These are phyloP conservation scores for Iselma pallidipennis DNA, from an alignment of 2,888 invertebrate species.

Conservation along the genomic window DNA sequence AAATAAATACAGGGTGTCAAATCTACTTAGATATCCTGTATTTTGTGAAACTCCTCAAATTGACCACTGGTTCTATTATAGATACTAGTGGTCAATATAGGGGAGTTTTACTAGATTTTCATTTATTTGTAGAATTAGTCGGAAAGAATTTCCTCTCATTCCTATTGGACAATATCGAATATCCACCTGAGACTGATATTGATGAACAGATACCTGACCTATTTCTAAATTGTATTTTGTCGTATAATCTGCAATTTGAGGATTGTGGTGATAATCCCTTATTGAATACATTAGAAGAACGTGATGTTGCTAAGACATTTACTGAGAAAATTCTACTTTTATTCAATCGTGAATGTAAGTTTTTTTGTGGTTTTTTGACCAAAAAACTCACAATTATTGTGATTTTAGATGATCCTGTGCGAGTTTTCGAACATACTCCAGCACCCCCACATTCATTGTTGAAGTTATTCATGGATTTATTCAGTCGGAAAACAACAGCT, in stretches of 20 bases:
- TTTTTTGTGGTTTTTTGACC: neutral
- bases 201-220: slow-evolving; percentile 85
- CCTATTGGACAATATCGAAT: slow-evolving; percentile 80
- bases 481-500: slow-evolving; percentile 77
- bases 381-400: slow-evolving; percentile 10
- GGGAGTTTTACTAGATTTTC: no score
- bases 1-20: slow-evolving; percentile 6
- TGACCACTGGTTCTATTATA: no score
- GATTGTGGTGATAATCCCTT: slow-evolving; percentile 70
- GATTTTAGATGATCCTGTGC: slow-evolving; percentile 80
- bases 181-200: slow-evolving; percentile 76
- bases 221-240: slow-evolving; percentile 80
- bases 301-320: slow-evolving; percentile 79
- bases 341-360: slow-evolving; percentile 85
- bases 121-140: slow-evolving; percentile 89
- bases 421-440: slow-evolving; percentile 81
- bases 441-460: slow-evolving; percentile 83
- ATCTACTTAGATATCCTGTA: neutral
- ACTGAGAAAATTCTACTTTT: slow-evolving; percentile 88
- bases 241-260: slow-evolving; percentile 88
- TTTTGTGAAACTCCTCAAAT: no score
- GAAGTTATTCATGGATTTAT: slow-evolving; percentile 87
- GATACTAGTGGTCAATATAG: no score
- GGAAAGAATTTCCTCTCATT: slow-evolving; percentile 81
- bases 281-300: slow-evolving; percentile 69